A percentile compares a stretch with the other conserved stretches of the same genome.
Evolutionary conservation across 2,797 vertebrate genomes (phyloP).

Genomic region (Mus spretus): DNA sequence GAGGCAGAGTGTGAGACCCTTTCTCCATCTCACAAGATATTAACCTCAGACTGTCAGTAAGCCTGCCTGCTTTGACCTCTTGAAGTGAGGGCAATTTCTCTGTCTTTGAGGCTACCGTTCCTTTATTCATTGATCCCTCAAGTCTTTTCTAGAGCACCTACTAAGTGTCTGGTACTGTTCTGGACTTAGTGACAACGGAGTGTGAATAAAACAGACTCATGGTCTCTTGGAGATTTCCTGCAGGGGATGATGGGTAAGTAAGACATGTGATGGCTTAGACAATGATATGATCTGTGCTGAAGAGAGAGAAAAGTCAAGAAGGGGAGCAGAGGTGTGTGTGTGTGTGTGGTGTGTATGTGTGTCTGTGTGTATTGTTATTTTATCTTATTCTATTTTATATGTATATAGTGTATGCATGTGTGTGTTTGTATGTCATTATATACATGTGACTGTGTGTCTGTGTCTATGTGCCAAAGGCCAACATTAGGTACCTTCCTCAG

Average conservation of each 20-base stretch:
- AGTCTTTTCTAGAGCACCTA: not conserved
- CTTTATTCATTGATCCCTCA: slow-evolving; percentile 20
- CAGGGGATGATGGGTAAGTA: not conserved
- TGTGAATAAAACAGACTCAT: not conserved
- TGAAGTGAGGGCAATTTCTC: not conserved
- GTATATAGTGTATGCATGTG: not conserved
- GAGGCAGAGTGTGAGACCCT: slow-evolving; percentile 1
- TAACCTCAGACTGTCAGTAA: not conserved
- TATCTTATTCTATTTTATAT: not conserved
- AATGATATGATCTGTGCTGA: not conserved
- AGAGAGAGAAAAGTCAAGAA: not conserved
- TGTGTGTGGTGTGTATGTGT: not conserved
- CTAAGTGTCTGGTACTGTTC: not conserved
- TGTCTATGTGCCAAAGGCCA: not conserved
- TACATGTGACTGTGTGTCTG: not conserved
- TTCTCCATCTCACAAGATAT: not conserved
- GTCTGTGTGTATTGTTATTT: not conserved
- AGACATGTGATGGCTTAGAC: not conserved
- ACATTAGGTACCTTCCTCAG: not conserved
- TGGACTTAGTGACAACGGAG: not conserved
- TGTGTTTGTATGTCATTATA: not conserved
- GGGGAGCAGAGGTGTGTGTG: not conserved
- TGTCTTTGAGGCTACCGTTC: not conserved
- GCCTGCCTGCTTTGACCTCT: not conserved
- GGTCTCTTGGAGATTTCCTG: not conserved